Conservation (phyloP, 2,888 invertebrate species). For the Calliopum simillimum region DNA sequence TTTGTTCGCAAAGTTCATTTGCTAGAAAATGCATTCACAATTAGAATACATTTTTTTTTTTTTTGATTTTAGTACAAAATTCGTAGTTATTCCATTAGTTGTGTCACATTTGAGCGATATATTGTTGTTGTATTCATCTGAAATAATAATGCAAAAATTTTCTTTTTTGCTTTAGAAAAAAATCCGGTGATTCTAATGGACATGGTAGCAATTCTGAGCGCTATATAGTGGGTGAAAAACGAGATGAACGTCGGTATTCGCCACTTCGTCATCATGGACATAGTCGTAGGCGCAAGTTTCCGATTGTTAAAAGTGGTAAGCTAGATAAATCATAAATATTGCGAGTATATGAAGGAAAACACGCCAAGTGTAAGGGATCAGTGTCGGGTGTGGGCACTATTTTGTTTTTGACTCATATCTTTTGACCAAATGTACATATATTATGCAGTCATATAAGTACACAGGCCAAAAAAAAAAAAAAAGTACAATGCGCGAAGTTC, state of each 20-base stretch:
- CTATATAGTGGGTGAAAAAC: constrained; percentile 33
- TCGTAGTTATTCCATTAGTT: constrained; percentile 37
- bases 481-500: too few species aligned
- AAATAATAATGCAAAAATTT: background rate
- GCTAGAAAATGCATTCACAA: constrained; percentile 10
- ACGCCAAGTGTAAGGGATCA: too few species aligned
- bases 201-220: background rate
- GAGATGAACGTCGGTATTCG: constrained; percentile 36
- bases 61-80: constrained; percentile 11
- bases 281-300: constrained; percentile 46
- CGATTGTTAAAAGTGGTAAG: constrained; percentile 48
- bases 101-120: constrained; percentile 5
- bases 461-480: too few species aligned
- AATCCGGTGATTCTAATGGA: background rate
- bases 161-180: background rate
- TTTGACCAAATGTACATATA: too few species aligned
- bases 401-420: too few species aligned
- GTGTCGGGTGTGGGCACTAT: too few species aligned
- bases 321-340: background rate
- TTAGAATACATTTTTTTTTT: background rate
- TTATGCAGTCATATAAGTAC: too few species aligned
- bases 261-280: constrained; percentile 31
- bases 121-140: background rate
- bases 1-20: background rate
- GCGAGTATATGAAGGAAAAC: too few species aligned